Percentiles rank a stretch among this genome's conserved stretches.
Conservation (phyloP, 2,888 invertebrate genomes). For the Philopedon plagiatum region DNA sequence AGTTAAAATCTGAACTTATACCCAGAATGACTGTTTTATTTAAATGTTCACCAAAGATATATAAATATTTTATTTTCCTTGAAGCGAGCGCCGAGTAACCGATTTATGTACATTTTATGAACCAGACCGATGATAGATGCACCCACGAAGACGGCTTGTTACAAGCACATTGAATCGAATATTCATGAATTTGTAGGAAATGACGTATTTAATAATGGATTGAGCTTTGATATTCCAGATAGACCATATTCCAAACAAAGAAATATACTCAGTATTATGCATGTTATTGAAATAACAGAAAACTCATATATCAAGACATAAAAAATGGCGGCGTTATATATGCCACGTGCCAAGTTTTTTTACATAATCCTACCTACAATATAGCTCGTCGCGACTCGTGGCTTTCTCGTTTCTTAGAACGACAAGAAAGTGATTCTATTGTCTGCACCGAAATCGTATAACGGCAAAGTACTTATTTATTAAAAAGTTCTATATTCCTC, state of each 20-base stretch:
- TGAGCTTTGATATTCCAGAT: constrained; percentile 1
- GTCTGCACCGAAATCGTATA: too few species aligned
- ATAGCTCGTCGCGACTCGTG: too few species aligned
- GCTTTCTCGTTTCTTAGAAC: too few species aligned
- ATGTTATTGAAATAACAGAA: not conserved
- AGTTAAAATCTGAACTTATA: not conserved
- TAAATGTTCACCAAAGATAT: not conserved
- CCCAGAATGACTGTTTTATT: not conserved
- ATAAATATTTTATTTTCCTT: constrained; percentile 8
- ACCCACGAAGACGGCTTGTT: constrained; percentile 17
- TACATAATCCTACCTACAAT: too few species aligned
- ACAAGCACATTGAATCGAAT: constrained; percentile 15
- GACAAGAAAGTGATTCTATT: too few species aligned
- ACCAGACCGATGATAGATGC: constrained; percentile 14
- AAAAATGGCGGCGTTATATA: too few species aligned
- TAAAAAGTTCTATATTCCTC: too few species aligned
- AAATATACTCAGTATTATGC: not conserved
- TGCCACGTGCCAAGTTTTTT: too few species aligned
- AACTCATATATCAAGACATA: not conserved
- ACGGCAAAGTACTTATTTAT: too few species aligned
- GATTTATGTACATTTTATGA: constrained; percentile 24
- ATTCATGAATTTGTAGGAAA: constrained; percentile 16
- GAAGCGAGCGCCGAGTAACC: constrained; percentile 1
- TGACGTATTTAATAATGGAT: constrained; percentile 29
- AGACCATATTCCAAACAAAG: not conserved